Conservation (phyloP, 2,888 invertebrate genomes). For the Liposcelis brunnea region DNA sequence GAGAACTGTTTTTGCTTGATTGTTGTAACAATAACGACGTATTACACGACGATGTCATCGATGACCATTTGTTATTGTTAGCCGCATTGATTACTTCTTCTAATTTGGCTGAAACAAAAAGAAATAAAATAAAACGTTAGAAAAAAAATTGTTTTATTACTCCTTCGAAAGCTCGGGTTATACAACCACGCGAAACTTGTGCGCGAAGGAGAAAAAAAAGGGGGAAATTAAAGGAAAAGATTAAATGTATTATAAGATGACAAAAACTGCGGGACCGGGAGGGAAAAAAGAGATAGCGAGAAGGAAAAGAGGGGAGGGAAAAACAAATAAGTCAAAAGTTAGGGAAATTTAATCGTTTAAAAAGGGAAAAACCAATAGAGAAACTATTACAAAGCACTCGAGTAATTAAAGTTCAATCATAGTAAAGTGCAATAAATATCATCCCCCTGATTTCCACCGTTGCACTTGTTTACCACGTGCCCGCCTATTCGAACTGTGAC, state of each 20-base stretch:
- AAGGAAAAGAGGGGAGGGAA: background rate
- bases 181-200: too few relatives aligned
- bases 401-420: slow-evolving; percentile 9
- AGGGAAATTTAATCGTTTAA: slow-evolving; percentile 1
- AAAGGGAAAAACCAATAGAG: slow-evolving; percentile 7
- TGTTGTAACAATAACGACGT: background rate
- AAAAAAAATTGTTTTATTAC: too few relatives aligned
- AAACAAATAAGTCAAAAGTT: background rate
- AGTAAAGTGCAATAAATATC: slow-evolving; percentile 7
- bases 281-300: background rate
- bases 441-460: too few relatives aligned
- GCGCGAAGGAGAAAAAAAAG: background rate
- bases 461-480: too few relatives aligned
- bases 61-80: slow-evolving; percentile 13
- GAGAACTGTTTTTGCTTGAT: background rate
- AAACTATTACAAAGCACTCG: slow-evolving; percentile 8
- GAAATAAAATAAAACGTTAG: background rate
- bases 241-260: background rate
- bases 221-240: background rate
- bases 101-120: slow-evolving; percentile 27
- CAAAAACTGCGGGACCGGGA: slow-evolving; percentile 5
- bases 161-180: too few relatives aligned
- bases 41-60: background rate
- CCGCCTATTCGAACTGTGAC: too few relatives aligned
- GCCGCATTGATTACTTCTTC: slow-evolving; percentile 20